phyloP scores from a whole-genome alignment of 2,113 vertebrate genomes.

The Tragelaphus scriptus region DNA sequence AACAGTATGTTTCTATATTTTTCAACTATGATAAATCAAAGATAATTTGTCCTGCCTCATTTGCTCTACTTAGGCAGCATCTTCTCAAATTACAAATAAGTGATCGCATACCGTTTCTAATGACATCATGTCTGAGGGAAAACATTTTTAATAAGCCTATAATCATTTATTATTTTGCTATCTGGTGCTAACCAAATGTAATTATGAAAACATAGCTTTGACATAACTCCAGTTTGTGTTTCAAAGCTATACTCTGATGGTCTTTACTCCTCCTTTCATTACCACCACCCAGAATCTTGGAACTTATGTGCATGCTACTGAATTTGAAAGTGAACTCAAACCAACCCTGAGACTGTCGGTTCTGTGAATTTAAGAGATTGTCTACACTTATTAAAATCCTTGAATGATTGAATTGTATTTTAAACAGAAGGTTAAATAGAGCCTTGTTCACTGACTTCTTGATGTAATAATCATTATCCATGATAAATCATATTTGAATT shows the following conservation, averaged over 20 bases:
- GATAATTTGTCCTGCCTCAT: background rate
- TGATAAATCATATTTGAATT: background rate
- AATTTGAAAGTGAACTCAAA: background rate
- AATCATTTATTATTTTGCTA: conserved; percentile 7
- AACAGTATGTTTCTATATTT: background rate
- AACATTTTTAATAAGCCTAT: conserved; percentile 12
- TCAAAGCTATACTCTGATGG: background rate
- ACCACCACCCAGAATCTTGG: background rate
- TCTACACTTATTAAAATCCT: background rate
- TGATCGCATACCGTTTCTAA: background rate
- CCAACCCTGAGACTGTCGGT: background rate
- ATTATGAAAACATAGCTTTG: background rate
- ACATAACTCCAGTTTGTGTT: background rate
- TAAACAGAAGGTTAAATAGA: background rate
- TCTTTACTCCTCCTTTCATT: background rate
- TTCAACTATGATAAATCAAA: background rate
- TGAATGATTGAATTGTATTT: background rate
- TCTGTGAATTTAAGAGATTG: background rate
- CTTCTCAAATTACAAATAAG: conserved; percentile 17
- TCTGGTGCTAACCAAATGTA: background rate
- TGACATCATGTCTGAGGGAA: conserved; percentile 1
- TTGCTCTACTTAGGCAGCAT: background rate
- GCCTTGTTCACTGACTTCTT: background rate
- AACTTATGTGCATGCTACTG: background rate
- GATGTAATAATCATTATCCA: background rate